A percentile compares a stretch with the other conserved stretches of the same genome.
These are phyloP conservation scores for Leptodactylus fallax DNA, from an alignment of 2,797 vertebrate genomes.

Conservation along the genomic window DNA sequence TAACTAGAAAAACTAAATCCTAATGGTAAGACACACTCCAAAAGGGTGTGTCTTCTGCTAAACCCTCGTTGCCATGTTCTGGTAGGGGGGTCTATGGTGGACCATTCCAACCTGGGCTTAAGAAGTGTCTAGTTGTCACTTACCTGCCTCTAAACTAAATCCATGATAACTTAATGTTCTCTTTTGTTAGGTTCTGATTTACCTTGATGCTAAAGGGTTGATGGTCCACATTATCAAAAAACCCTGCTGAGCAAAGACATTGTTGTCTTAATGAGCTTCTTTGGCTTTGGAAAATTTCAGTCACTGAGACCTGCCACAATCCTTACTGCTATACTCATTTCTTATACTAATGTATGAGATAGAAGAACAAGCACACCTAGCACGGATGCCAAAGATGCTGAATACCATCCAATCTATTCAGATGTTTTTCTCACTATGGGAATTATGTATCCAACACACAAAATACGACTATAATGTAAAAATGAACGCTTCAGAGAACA, in stretches of 20 bases:
- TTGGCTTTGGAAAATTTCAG: neutral
- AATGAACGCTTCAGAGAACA: slow-evolving; percentile 41
- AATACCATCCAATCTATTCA: slow-evolving; percentile 29
- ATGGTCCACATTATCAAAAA: neutral
- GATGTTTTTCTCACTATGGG: slow-evolving; percentile 28
- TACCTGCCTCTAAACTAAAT: neutral
- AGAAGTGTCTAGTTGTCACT: neutral
- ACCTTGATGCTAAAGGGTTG: neutral
- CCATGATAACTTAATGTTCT: neutral
- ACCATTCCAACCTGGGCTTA: too few relatives aligned
- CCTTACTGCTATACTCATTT: neutral
- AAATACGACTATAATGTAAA: slow-evolving; percentile 36
- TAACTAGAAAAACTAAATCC: too few relatives aligned
- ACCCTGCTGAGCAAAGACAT: neutral
- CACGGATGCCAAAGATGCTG: slow-evolving; percentile 1
- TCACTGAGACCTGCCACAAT: neutral
- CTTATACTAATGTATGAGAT: neutral
- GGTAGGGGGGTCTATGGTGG: too few relatives aligned
- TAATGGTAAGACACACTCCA: too few relatives aligned
- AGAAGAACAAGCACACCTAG: slow-evolving; percentile 14
- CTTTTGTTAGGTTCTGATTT: neutral
- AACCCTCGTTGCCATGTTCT: too few relatives aligned
- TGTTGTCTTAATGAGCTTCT: neutral
- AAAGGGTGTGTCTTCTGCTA: too few relatives aligned
- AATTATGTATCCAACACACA: slow-evolving; percentile 23